phyloP scores from a whole-genome alignment of 1,140 invertebrate species.

The Macrotrachela quadricornifera region DNA sequence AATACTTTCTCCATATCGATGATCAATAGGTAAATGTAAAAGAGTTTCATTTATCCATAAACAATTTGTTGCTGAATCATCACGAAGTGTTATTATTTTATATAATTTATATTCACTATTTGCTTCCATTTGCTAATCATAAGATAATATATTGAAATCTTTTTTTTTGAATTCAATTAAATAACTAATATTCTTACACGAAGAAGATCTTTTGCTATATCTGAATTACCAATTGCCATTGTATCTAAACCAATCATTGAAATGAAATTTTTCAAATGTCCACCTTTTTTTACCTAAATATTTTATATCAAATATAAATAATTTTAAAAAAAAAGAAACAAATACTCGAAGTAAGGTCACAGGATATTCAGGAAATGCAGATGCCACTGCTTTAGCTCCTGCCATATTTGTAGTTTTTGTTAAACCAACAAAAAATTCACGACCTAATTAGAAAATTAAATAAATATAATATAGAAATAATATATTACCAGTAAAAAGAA shows the following conservation, averaged over 20 bases:
- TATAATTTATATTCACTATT: conserved; percentile 3
- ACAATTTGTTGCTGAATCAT: neutral
- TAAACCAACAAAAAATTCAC: conserved; percentile 83
- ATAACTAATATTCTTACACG: no score
- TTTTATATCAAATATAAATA: conserved; percentile 39
- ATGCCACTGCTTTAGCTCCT: conserved; percentile 67
- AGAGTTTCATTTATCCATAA: conserved; percentile 1
- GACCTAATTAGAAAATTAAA: conserved; percentile 38
- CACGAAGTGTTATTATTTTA: neutral
- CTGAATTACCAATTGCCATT: conserved; percentile 52
- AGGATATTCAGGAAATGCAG: conserved; percentile 79
- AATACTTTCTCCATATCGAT: no score
- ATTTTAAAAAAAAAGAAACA: conserved; percentile 38
- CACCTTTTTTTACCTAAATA: neutral
- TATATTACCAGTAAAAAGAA: conserved; percentile 63
- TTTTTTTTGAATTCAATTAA: no score
- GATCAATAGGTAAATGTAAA: neutral
- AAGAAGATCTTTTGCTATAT: conserved; percentile 34
- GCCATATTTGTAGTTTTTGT: conserved; percentile 67
- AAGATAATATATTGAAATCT: neutral
- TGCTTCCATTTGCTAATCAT: conserved; percentile 8
- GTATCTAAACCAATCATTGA: conserved; percentile 64
- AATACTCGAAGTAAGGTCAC: conserved; percentile 67
- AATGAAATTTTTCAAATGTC: conserved; percentile 50
- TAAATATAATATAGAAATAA: neutral